Conservation (phyloP, 1,140 invertebrate genomes). For the Episyrphus balteatus region DNA sequence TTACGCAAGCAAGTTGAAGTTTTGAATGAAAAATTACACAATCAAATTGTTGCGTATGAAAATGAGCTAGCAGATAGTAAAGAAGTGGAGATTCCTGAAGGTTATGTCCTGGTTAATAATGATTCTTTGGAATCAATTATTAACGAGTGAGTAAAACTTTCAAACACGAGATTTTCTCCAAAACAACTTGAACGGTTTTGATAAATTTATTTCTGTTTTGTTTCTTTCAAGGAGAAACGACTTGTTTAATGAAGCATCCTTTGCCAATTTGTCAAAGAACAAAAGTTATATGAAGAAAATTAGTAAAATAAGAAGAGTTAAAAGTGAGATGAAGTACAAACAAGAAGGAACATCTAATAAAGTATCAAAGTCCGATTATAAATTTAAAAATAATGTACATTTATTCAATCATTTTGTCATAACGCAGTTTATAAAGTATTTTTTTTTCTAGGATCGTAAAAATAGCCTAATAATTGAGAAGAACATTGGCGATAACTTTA, state of each 20-base stretch:
- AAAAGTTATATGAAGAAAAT: constrained; percentile 11
- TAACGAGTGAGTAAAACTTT: constrained; percentile 15
- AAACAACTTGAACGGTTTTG: neutral
- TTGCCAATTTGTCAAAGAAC: constrained; percentile 1
- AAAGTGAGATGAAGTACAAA: constrained; percentile 33
- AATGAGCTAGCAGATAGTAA: neutral
- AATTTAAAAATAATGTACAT: constrained; percentile 27
- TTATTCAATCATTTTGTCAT: constrained; percentile 11
- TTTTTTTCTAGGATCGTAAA: neutral
- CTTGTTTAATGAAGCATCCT: constrained; percentile 1
- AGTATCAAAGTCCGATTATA: constrained; percentile 32
- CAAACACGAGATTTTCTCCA: neutral
- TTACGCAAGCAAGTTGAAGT: constrained; percentile 29
- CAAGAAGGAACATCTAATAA: constrained; percentile 18
- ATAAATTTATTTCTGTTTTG: neutral
- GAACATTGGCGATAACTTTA: constrained; percentile 23
- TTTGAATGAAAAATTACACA: constrained; percentile 24
- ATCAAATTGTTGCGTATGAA: constrained; percentile 17
- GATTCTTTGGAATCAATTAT: constrained; percentile 17
- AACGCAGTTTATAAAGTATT: neutral
- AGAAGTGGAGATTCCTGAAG: constrained; percentile 9
- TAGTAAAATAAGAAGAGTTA: constrained; percentile 27
- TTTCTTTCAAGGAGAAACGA: neutral
- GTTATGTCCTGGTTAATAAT: constrained; percentile 15
- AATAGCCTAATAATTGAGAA: constrained; percentile 14